Evolutionary conservation across 2,113 vertebrate species (phyloP).

Genomic region (Cyprinodon variegatus): DNA sequence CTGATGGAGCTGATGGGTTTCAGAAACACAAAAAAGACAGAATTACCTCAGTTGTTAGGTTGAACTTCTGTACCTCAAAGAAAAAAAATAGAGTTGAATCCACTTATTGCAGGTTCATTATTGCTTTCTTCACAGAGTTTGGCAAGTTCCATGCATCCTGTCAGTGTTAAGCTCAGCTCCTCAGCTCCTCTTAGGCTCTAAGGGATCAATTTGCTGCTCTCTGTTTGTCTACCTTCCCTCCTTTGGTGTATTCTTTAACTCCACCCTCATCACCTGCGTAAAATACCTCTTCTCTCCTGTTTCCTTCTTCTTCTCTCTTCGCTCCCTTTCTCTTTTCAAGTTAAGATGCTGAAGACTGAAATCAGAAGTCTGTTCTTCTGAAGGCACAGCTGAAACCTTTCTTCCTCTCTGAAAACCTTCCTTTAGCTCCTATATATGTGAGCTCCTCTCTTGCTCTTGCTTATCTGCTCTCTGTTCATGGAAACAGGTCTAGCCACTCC

Average conservation of each 20-base stretch:
- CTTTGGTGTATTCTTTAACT: constrained; percentile 50
- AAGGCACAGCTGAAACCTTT: neutral
- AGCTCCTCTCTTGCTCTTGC: constrained; percentile 1
- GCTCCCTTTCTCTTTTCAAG: neutral
- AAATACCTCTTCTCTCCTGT: constrained; percentile 16
- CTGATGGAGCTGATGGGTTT: neutral
- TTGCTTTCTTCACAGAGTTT: constrained; percentile 15
- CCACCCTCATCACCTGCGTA: constrained; percentile 64
- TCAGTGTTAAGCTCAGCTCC: constrained; percentile 14
- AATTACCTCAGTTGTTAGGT: constrained; percentile 44
- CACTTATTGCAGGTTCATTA: constrained; percentile 28
- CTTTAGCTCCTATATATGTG: neutral
- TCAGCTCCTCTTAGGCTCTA: constrained; percentile 50
- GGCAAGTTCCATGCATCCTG: constrained; percentile 22
- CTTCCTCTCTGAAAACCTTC: constrained; percentile 14
- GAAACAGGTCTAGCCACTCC: constrained; percentile 65
- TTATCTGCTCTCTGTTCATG: constrained; percentile 46
- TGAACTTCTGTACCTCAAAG: constrained; percentile 11
- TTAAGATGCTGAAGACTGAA: neutral
- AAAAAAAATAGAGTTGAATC: constrained; percentile 2
- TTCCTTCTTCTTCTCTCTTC: constrained; percentile 13
- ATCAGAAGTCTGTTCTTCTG: constrained; percentile 2
- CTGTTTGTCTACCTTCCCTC: constrained; percentile 61
- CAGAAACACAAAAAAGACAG: neutral
- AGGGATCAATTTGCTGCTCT: constrained; percentile 48